phyloP scores from a whole-genome alignment of 1,140 invertebrate species.

The Ditylenchus dipsaci region DNA sequence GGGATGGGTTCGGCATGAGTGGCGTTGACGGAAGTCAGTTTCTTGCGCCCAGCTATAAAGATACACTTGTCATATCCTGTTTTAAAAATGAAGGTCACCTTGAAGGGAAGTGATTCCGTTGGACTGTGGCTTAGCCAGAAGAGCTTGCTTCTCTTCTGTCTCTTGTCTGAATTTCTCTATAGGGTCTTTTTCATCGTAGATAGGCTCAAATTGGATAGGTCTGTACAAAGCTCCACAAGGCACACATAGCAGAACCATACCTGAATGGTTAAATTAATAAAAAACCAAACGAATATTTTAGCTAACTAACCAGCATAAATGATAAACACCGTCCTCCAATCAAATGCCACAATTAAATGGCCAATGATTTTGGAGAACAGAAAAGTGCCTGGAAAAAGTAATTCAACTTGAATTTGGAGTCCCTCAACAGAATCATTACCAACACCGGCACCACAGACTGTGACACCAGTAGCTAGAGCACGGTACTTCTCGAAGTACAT shows the following conservation, averaged over 20 bases:
- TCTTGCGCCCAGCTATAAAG: background rate
- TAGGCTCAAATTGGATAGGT: slow-evolving; percentile 65
- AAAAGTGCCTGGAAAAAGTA: slow-evolving; percentile 65
- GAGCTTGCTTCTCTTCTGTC: too few relatives aligned
- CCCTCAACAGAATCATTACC: too few relatives aligned
- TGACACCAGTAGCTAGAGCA: slow-evolving; percentile 52
- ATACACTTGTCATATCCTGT: too few relatives aligned
- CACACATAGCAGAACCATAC: slow-evolving; percentile 64
- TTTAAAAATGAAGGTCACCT: background rate
- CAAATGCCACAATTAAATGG: slow-evolving; percentile 60
- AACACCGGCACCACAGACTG: slow-evolving; percentile 79
- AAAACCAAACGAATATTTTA: background rate
- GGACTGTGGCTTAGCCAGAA: background rate
- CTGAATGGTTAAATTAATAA: slow-evolving; percentile 2
- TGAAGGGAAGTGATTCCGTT: background rate
- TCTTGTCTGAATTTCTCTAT: slow-evolving; percentile 9
- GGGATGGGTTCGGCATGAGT: background rate
- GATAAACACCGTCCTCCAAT: slow-evolving; percentile 67
- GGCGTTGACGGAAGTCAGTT: background rate
- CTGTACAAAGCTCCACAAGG: slow-evolving; percentile 78
- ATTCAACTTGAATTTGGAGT: too few relatives aligned
- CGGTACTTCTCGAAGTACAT: slow-evolving; percentile 80
- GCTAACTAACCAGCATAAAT: slow-evolving; percentile 67
- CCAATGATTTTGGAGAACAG: slow-evolving; percentile 64
- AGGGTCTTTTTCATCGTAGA: slow-evolving; percentile 60